Base-by-base conservation (phyloP, 1,140 invertebrate genomes). In the Helicorthomorpha holstii region DNA sequence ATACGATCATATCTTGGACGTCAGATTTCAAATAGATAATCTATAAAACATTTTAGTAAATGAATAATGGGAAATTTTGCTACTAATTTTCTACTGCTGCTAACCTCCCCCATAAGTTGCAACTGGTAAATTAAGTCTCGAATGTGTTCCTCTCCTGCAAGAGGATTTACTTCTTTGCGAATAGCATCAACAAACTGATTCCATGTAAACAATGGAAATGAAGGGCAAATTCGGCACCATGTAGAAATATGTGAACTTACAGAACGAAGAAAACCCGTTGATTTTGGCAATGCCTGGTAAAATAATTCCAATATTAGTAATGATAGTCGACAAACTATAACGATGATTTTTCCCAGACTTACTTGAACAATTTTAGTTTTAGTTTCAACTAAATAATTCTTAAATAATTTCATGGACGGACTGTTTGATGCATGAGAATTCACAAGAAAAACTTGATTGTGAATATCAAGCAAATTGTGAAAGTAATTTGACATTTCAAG, bases 141-240 rank as follows among this genome's bases (percentile, higher is more conserved):
- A 55, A 82, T 70, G 61, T 84, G 79, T 12, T 78, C 74, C 56
- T 81, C 77, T 22, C 73, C 74, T 16, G 79, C 78, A 19, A 85
- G 64, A 19, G 81, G 75, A 64, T 85, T 85, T 1, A 84, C 74
- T 54, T 79, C 71, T 44, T 66, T 62, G 25, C 78, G 66, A 7
- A 81, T 66, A 55, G 77, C 64, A 22, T 78, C 72, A 27, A 75
- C 68, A 64, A 84, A 83, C 50, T 73, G 67, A n/a, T 70, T 63
- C 73, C 75, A 79, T 16, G 74, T 69, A 54, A 83, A 69, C 1
- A 83, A 77, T 0, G 82, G 81, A 64, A 80, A 82, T 21, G 64
- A 62, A 2, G 64, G 57, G 12, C 66, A 64, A 19, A 71, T 67
- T 57, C 73, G 74, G 52, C 77, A 63, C 63, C 78, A 70, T 23